Percentiles rank a stretch among this genome's conserved stretches.
Conservation (phyloP, 1,140 invertebrate genomes). For the Diorhabda carinulata region DNA sequence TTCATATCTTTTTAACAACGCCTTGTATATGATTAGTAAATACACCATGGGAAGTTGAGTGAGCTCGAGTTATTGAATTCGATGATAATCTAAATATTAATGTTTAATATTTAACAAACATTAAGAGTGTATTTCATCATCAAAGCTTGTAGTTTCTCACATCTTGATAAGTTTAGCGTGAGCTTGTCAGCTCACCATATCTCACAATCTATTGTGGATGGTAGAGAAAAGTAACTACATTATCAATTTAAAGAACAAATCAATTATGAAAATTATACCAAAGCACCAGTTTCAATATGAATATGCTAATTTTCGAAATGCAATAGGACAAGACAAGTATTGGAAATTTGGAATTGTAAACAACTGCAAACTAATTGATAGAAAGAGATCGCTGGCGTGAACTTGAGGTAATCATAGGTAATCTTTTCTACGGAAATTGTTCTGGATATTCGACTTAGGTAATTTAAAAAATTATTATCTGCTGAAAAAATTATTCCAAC, state of each 20-base stretch:
- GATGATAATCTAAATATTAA: too few relatives aligned
- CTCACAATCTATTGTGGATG: conserved; percentile 6
- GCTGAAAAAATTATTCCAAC: too few relatives aligned
- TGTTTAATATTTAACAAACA: too few relatives aligned
- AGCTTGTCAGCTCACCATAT: conserved; percentile 5
- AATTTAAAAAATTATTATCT: too few relatives aligned
- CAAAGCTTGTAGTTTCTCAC: neutral
- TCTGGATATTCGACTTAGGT: too few relatives aligned
- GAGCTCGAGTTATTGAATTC: too few relatives aligned
- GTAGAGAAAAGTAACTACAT: neutral
- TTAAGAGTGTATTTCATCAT: too few relatives aligned
- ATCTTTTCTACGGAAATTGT: neutral
- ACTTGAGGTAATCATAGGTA: neutral
- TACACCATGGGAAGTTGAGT: too few relatives aligned
- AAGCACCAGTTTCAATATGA: conserved; percentile 9
- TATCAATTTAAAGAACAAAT: conserved; percentile 14
- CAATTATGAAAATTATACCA: conserved; percentile 17
- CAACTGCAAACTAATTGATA: conserved; percentile 6
- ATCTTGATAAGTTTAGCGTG: conserved; percentile 2
- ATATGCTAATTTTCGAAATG: conserved; percentile 7
- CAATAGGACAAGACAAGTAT: conserved; percentile 5
- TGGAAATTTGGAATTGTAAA: conserved; percentile 10
- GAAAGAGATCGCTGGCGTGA: neutral
- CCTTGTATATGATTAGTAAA: too few relatives aligned
- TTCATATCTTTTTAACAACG: too few relatives aligned